Percentiles rank a stretch among this genome's conserved stretches.
Conservation (phyloP, 2,888 invertebrate species). For the Cheilosia scutellata region DNA sequence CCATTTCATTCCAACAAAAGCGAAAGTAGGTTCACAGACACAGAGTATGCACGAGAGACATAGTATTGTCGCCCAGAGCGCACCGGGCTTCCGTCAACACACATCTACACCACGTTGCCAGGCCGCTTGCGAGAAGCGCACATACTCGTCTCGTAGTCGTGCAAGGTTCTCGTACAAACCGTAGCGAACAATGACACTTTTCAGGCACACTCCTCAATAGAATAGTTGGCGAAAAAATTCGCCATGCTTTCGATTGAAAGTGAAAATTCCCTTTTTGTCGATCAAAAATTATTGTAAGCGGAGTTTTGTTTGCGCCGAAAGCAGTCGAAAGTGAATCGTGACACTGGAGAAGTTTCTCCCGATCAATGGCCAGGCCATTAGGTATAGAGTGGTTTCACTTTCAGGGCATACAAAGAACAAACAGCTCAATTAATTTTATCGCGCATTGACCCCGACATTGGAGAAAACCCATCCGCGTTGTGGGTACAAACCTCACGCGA, state of each 20-base stretch:
- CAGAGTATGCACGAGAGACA: slow-evolving; percentile 9
- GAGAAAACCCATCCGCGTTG: slow-evolving; percentile 44
- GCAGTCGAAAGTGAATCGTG: slow-evolving; percentile 63
- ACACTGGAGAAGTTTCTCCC: slow-evolving; percentile 40
- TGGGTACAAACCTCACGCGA: neutral
- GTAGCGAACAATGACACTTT: slow-evolving; percentile 24
- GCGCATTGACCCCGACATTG: slow-evolving; percentile 27
- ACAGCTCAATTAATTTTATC: slow-evolving; percentile 41
- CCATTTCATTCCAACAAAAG: slow-evolving; percentile 58
- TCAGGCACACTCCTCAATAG: slow-evolving; percentile 10
- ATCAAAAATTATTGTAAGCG: neutral
- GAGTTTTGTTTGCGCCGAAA: neutral
- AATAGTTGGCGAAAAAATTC: slow-evolving; percentile 20
- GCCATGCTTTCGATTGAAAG: slow-evolving; percentile 57
- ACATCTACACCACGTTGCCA: neutral
- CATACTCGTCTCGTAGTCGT: slow-evolving; percentile 43
- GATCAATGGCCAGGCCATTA: slow-evolving; percentile 26
- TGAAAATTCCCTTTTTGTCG: slow-evolving; percentile 33
- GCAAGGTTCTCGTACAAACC: slow-evolving; percentile 27
- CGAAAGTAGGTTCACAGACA: slow-evolving; percentile 70
- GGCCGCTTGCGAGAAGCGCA: neutral
- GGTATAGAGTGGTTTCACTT: slow-evolving; percentile 35
- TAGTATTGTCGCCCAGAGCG: slow-evolving; percentile 1
- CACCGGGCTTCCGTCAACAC: slow-evolving; percentile 40
- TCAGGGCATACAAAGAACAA: slow-evolving; percentile 37